These are phyloP conservation scores for Mastomys natalensis DNA, from an alignment of 2,113 vertebrate genomes.

Conservation along the genomic window DNA sequence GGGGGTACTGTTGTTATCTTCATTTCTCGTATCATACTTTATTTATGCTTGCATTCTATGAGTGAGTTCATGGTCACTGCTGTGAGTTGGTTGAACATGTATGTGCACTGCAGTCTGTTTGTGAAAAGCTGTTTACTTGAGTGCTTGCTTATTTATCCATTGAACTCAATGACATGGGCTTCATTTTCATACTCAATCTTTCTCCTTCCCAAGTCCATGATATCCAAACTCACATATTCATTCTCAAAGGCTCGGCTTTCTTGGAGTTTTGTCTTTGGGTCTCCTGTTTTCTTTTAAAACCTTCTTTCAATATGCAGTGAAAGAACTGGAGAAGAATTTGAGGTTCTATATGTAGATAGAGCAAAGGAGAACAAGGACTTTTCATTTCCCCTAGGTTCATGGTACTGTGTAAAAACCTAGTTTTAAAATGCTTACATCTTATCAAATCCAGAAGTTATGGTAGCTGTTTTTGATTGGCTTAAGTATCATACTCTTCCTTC, in stretches of 20 bases:
- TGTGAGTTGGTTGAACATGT: not conserved
- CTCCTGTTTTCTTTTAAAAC: not conserved
- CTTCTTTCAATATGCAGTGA: not conserved
- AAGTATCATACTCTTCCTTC: not conserved
- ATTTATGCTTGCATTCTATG: not conserved
- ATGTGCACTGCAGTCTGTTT: not conserved
- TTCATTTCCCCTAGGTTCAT: not conserved
- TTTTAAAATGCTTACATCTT: slow-evolving; percentile 7
- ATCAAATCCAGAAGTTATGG: not conserved
- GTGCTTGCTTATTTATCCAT: not conserved
- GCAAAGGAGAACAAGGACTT: not conserved
- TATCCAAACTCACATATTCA: not conserved
- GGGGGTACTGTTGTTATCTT: slow-evolving; percentile 25
- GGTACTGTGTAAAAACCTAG: slow-evolving; percentile 19
- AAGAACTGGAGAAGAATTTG: slow-evolving; percentile 29
- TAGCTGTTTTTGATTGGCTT: not conserved
- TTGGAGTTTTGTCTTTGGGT: not conserved
- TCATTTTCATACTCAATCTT: not conserved
- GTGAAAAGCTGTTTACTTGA: not conserved
- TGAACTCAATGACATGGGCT: not conserved
- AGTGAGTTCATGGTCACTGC: not conserved
- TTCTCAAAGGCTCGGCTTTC: not conserved
- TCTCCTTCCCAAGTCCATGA: not conserved
- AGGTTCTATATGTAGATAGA: not conserved
- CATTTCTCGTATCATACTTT: slow-evolving; percentile 27